These are phyloP conservation scores for Lepidocyrtoides sp. DNA, from an alignment of 2,888 invertebrate genomes.

Conservation along the genomic window DNA sequence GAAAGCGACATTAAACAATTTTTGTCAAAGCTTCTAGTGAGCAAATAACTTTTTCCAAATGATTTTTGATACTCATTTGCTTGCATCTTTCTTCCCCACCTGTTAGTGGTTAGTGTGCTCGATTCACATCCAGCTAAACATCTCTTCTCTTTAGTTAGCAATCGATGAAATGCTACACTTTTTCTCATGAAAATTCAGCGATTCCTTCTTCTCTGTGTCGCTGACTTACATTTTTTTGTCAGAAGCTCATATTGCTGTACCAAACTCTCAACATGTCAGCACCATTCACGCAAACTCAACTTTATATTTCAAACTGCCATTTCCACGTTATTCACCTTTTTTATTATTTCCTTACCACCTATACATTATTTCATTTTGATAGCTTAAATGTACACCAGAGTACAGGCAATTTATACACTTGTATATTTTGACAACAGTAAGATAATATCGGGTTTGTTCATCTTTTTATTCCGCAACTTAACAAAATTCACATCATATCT, in stretches of 20 bases:
- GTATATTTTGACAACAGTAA: slow-evolving; percentile 16
- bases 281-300: slow-evolving; percentile 61
- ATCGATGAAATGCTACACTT: background rate
- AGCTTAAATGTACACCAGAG: background rate
- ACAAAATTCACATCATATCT: background rate
- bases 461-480: background rate
- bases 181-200: too few relatives aligned
- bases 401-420: too few relatives aligned
- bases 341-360: background rate
- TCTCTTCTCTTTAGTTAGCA: background rate
- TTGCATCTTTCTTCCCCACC: too few relatives aligned
- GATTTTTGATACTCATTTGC: too few relatives aligned
- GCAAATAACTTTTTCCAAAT: too few relatives aligned
- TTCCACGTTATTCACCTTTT: slow-evolving; percentile 1
- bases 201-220: background rate
- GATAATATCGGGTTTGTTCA: background rate
- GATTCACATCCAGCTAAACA: too few relatives aligned
- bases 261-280: slow-evolving; percentile 66
- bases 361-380: background rate
- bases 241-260: slow-evolving; percentile 27
- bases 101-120: too few relatives aligned
- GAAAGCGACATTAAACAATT: too few relatives aligned
- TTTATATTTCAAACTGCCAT: slow-evolving; percentile 50
- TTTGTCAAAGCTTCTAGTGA: too few relatives aligned
- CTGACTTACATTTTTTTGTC: slow-evolving; percentile 11